Evolutionary conservation across 1,140 invertebrate genomes (phyloP), one percentile per base, ranked within the genome.

Genomic region (Goniozus legneri): DNA sequence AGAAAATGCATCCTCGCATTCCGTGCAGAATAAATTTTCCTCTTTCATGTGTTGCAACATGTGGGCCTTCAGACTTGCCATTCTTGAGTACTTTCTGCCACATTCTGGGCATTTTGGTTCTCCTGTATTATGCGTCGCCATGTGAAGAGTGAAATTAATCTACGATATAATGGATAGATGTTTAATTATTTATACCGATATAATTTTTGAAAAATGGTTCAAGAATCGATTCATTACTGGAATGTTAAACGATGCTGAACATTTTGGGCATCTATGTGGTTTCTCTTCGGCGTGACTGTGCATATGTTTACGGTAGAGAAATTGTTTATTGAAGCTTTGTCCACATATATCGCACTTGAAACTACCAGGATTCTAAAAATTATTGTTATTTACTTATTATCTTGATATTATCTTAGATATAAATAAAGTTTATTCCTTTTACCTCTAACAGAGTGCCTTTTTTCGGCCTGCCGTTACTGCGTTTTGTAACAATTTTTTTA

Each of bases 61-160:
- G 60, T 88, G 86, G n/a, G 84, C 79, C 53, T 86, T 88, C 3
- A 87, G 75, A 66, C 84, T 83, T 12, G 86, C 85, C 32, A 85
- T 68, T 39, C 86, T 71, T 1, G 81, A 77, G 65, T 87, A 87
- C 52, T 77, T 81, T 64, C 73, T 69, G 27, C 73, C 67, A 64
- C 86, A 88, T 55, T 83, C 79, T 0, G 85, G 84, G 71, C 84
- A 87, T 54, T 78, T 81, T 27, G 73, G 76, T 33, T 77, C 68
- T n/a, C 75, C 69, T 19, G 69, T 69, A 42, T 78, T 77, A 57
- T 84, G 82, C 3, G 78, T 80, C 19, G 82, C 82, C 65, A 79
- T 67, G 55, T 88, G 86, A 24, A 86, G 73, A 24, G 70, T 73
- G 13, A 84, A 77, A 69, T 84, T 84, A 15, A 69, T 69, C 66